Evolutionary conservation across 2,888 invertebrate genomes (phyloP).

Genomic region (Bruchidius siliquastri): DNA sequence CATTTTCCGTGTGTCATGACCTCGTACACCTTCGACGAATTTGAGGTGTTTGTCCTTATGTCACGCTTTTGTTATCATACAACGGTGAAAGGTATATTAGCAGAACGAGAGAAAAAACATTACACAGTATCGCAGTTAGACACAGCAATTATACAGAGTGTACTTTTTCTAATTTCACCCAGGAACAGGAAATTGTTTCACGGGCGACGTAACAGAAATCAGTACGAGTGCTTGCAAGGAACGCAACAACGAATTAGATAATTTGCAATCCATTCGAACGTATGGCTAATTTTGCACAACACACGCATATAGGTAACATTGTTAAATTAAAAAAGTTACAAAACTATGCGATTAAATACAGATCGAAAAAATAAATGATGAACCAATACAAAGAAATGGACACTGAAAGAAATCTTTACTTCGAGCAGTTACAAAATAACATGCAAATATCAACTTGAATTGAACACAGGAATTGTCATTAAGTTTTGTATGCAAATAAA

Average conservation of each 20-base stretch:
- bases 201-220: neutral
- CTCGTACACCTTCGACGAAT: neutral
- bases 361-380: no score
- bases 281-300: neutral
- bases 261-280: neutral
- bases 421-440: no score
- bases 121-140: neutral
- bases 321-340: no score
- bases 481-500: no score
- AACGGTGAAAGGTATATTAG: neutral
- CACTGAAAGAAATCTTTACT: no score
- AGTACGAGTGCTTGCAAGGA: neutral
- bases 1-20: neutral
- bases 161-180: neutral
- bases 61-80: neutral
- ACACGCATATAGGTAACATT: neutral
- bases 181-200: neutral
- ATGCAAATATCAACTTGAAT: no score
- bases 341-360: no score
- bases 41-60: neutral
- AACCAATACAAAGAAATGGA: no score
- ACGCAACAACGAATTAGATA: neutral
- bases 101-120: neutral
- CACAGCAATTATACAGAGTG: neutral
- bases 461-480: no score